These are phyloP conservation scores for Atlantisia rogersi DNA, from an alignment of 2,113 vertebrate species.

Conservation along the genomic window DNA sequence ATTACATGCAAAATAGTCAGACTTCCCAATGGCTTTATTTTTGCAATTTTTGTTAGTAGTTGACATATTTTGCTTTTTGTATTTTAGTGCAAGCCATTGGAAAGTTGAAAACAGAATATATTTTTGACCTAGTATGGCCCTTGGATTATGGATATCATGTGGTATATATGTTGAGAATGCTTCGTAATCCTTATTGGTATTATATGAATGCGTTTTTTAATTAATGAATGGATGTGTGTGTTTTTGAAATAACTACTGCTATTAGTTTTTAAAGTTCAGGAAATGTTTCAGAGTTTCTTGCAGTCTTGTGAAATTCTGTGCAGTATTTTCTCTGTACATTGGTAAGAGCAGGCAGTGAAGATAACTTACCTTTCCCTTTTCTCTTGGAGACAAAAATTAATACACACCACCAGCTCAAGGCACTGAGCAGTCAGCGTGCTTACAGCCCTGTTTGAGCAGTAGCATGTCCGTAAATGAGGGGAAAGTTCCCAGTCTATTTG, in stretches of 20 bases:
- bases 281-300: background rate
- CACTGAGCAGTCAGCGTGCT: rapidly evolving
- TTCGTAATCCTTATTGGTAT: background rate
- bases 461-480: background rate
- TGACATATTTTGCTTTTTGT: background rate
- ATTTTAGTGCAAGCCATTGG: background rate
- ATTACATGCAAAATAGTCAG: background rate
- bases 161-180: background rate
- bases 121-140: background rate
- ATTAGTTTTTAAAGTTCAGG: background rate
- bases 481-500: background rate
- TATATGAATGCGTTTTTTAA: background rate
- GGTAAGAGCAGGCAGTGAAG: background rate
- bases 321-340: background rate
- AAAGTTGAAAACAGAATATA: background rate
- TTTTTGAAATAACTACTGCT: background rate
- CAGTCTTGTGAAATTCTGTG: background rate
- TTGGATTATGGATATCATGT: background rate
- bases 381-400: background rate
- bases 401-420: background rate
- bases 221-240: background rate
- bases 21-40: background rate
- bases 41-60: background rate
- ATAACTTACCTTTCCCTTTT: background rate
- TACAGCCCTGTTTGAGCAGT: background rate